Evolutionary conservation across 2,113 vertebrate species (phyloP).

Genomic region (Myocastor coypus): DNA sequence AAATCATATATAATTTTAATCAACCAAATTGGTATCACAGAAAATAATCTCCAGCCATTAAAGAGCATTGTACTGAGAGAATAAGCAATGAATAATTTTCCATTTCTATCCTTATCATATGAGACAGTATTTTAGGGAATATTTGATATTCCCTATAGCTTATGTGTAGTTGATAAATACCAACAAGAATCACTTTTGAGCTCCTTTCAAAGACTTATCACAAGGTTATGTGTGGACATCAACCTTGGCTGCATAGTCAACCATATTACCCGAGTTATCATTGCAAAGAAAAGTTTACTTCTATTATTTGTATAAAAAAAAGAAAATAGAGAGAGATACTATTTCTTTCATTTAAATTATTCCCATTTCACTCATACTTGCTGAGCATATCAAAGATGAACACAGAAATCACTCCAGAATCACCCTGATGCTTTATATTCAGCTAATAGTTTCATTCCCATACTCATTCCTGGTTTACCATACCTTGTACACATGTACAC

Average conservation of each 20-base stretch:
- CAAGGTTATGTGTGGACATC: accelerated
- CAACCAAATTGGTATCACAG: not conserved
- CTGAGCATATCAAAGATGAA: not conserved
- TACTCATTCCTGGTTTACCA: not conserved
- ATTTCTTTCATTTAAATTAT: not conserved
- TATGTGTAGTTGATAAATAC: not conserved
- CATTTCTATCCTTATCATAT: no score
- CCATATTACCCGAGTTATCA: not conserved
- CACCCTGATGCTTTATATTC: not conserved
- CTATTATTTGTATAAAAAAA: not conserved
- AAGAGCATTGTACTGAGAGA: not conserved
- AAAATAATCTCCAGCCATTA: not conserved
- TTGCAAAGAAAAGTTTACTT: not conserved
- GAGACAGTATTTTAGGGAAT: not conserved
- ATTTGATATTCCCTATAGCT: not conserved
- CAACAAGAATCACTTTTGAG: not conserved
- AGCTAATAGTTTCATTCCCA: not conserved
- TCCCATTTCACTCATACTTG: not conserved
- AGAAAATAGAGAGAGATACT: not conserved
- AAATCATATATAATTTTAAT: not conserved
- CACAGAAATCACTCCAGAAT: not conserved
- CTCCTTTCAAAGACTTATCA: not conserved
- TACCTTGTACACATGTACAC: not conserved
- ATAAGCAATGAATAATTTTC: not conserved
- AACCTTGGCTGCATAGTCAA: not conserved